Evolutionary conservation across 2,888 invertebrate species (phyloP), one percentile per base, ranked within the genome.

Genomic region (Beris morrisii): DNA sequence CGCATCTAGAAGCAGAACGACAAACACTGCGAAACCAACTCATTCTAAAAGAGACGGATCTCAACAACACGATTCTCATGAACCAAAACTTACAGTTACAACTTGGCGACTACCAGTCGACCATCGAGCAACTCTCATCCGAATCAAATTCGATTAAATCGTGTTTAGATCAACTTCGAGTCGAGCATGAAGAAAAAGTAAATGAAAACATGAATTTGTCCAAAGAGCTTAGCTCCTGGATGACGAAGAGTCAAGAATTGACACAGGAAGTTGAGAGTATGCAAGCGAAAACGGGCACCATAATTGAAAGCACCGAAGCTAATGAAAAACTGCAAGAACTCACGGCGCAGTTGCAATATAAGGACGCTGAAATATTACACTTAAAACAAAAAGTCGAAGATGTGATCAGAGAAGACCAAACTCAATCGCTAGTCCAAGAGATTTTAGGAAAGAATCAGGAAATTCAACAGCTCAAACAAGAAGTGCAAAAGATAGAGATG

Each of bases 401-500:
- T 53, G 75, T 82, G 1, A 80, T 81, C 73, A 75, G 77, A 13
- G 82, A 82, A 73, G 79, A 82, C 69, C 74, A 76, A 61, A 75
- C 78, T 5, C 78, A 81, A 65, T 77, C 78, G 32, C 70, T 81
- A 22, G 79, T 78, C 12, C 72, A 80, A 4, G 80, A 78, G 71
- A 77, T 79, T 68, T 68, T 78, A 0, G 75, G 75, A 31, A 77
- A 81, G 70, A 77, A 81, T 30, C 79, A 82, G 69, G 82, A 82
- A 70, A 74, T 82, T 15, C 81, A 81, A 64, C 65, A 73, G 67
- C 71, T 83, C 53, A 80, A 78, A 69, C 74, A 75, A 67, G 81
- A 83, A 73, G 74, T 82, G 2, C 77, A 80, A 48, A 81, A 83
- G 13, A 70, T 82, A 43, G 81, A 83, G 70, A 77, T 76, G 43